Evolutionary conservation across 2,113 vertebrate species (phyloP), one percentile per base, ranked within the genome.

Genomic region (Xerus inauris): DNA sequence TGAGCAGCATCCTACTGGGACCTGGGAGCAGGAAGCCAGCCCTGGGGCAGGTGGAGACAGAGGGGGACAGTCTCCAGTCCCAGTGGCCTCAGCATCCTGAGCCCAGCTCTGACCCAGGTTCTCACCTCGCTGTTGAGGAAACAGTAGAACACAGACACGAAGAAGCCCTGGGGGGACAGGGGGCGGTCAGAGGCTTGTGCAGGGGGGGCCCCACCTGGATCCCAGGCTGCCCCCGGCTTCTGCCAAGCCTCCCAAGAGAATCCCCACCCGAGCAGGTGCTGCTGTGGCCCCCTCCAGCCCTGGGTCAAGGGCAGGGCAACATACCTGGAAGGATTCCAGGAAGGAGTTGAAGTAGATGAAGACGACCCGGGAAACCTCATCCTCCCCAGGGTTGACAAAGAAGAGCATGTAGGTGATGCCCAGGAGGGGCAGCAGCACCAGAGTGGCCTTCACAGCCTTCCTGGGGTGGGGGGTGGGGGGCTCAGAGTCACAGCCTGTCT

Each of bases 281-380:
- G 16, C 8, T 19, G n/a, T 5, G 51, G 26, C 11, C 51, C n/a
- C n/a, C 24, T 26, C 11, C 4, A 30, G 76, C 45, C 16, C 13
- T 4, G 5, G 49, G 12, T 40, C 3, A 19, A 11, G 8, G 72
- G 62, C 47, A 0, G 51, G 9, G 54, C 0, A 62, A 0, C 8
- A 1, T 98, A 99, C 99, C 99, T 99, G 99, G 98, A 99, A 99
- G 62, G 99, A 99, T 85, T 99, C 99, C 97, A 99, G 98, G 90
- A 99, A 99, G 26, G 99, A 99, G 97, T 99, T 99, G 98, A 99
- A 99, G 96, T 99, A 99, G 96, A 99, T 99, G 98, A 99, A 99
- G 96, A 99, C 99, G 0, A 99, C 98, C 86, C 99, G 99, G 80
- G 99, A 99, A 98, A 99, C 99, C 97, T 99, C 99, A 19, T 99